These are phyloP conservation scores for Atta cephalotes DNA, from an alignment of 1,140 invertebrate genomes.

Conservation along the genomic window DNA sequence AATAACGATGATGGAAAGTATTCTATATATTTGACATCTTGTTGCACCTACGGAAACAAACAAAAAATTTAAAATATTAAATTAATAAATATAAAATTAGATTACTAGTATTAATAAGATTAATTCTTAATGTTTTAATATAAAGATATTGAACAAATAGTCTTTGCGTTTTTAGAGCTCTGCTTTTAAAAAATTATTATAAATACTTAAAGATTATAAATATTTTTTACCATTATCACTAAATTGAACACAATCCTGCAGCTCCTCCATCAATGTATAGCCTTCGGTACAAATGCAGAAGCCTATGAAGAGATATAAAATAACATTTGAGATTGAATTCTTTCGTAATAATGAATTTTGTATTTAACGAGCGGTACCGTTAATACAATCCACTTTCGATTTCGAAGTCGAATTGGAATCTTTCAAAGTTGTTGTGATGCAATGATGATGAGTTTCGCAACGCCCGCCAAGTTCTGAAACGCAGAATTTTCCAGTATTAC, in stretches of 20 bases:
- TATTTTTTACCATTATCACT: conserved; percentile 78
- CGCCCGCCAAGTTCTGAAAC: conserved; percentile 74
- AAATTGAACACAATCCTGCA: conserved; percentile 79
- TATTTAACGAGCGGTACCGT: conserved; percentile 71
- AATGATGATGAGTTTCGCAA: conserved; percentile 77
- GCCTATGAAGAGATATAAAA: conserved; percentile 61
- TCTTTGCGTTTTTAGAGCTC: background rate
- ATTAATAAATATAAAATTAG: conserved; percentile 10
- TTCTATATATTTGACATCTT: background rate
- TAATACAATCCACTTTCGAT: conserved; percentile 79
- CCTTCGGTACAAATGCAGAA: conserved; percentile 78
- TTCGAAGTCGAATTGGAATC: conserved; percentile 74
- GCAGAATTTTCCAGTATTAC: background rate
- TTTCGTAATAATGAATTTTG: conserved; percentile 12
- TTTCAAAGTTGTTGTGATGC: conserved; percentile 76
- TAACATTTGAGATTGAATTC: conserved; percentile 38
- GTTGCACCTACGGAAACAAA: conserved; percentile 38
- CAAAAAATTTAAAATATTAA: background rate
- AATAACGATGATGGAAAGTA: conserved; percentile 23
- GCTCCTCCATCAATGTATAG: conserved; percentile 77
- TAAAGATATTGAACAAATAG: background rate
- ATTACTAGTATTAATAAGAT: background rate
- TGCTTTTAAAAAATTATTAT: background rate
- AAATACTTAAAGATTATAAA: background rate
- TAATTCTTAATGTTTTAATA: background rate